Percentiles rank a stretch among this genome's conserved stretches.
Evolutionary conservation across 2,797 vertebrate genomes (phyloP).

Genomic region (Galago senegalensis): DNA sequence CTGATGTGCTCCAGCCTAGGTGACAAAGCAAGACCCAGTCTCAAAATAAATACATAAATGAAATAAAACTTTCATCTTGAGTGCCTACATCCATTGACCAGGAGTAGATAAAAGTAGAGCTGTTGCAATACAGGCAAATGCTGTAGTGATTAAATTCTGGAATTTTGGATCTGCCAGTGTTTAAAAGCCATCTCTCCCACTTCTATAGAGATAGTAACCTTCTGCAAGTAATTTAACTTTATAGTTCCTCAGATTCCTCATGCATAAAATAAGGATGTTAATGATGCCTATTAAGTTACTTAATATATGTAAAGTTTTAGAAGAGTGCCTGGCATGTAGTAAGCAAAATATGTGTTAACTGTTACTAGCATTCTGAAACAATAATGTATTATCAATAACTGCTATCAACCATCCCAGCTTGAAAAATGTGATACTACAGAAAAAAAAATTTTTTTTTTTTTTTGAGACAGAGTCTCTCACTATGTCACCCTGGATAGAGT

Average conservation of each 20-base stretch:
- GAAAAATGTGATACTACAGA: not conserved
- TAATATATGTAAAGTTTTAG: constrained; percentile 4
- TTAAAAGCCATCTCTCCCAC: not conserved
- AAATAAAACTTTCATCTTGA: constrained; percentile 10
- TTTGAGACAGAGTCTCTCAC: too few relatives aligned
- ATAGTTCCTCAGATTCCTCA: not conserved
- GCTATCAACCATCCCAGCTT: not conserved
- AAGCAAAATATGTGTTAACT: not conserved
- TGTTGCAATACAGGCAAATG: constrained; percentile 21
- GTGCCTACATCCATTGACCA: not conserved
- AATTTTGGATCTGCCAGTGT: not conserved
- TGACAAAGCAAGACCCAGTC: not conserved
- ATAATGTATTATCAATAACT: constrained; percentile 1
- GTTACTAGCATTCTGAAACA: not conserved
- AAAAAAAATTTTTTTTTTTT: not conserved
- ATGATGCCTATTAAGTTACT: not conserved
- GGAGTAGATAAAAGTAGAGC: not conserved
- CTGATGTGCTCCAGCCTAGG: not conserved
- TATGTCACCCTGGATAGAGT: too few relatives aligned
- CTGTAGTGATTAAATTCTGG: not conserved
- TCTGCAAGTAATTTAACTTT: constrained; percentile 35
- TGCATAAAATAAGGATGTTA: constrained; percentile 9
- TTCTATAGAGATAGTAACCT: not conserved
- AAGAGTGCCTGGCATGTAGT: not conserved
- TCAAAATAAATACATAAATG: not conserved